Evolutionary conservation across 2,888 invertebrate genomes (phyloP).

Genomic region (Temnothorax ravouxi): DNA sequence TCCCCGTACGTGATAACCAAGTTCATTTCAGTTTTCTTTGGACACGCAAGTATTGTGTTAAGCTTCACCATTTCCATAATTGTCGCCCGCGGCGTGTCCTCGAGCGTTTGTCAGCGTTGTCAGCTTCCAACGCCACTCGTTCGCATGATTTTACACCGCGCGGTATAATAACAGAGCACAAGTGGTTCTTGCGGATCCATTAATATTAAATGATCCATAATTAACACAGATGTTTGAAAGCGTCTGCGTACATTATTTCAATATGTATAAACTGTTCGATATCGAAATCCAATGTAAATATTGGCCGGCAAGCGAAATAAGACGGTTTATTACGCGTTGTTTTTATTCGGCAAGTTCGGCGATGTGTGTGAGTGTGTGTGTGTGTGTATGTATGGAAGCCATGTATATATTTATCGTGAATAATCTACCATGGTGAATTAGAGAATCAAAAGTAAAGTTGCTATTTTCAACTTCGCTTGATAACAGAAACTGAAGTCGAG

Average conservation of each 20-base stretch:
- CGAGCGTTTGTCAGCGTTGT: slow-evolving; percentile 15
- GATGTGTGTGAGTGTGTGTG: too few relatives aligned
- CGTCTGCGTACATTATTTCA: not conserved
- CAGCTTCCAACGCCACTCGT: not conserved
- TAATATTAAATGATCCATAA: slow-evolving; percentile 21
- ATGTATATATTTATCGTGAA: not conserved
- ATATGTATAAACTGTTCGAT: not conserved
- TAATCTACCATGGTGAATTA: not conserved
- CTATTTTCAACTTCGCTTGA: not conserved
- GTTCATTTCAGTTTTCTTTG: slow-evolving; percentile 30
- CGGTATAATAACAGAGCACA: not conserved
- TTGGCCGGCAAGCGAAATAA: not conserved
- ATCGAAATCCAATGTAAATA: not conserved
- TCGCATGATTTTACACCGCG: not conserved
- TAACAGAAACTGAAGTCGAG: slow-evolving; percentile 1
- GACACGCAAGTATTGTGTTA: not conserved
- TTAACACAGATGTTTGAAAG: slow-evolving; percentile 4
- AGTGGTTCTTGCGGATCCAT: not conserved
- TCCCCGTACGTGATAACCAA: slow-evolving; percentile 10
- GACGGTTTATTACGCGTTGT: not conserved
- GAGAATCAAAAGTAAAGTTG: slow-evolving; percentile 13
- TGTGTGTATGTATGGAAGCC: too few relatives aligned
- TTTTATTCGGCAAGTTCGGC: not conserved
- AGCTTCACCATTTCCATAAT: slow-evolving; percentile 30
- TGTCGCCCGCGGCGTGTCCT: not conserved